These are phyloP conservation scores for Rhyacophila brunnea DNA, from an alignment of 1,140 invertebrate species.

Conservation along the genomic window DNA sequence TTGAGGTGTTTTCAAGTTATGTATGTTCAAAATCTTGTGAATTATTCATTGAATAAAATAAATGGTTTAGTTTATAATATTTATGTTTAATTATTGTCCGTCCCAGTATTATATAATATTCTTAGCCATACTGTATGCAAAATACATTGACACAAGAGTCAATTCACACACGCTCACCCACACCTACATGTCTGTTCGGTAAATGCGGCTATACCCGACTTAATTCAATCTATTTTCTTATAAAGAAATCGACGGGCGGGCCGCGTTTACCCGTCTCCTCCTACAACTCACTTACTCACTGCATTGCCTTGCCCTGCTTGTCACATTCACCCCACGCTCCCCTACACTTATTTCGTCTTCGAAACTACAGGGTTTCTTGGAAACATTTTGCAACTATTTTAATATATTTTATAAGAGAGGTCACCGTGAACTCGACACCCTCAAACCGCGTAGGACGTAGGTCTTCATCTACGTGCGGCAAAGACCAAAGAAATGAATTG, in stretches of 20 bases:
- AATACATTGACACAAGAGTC: not conserved
- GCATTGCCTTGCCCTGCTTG: slow-evolving; percentile 15
- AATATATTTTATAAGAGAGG: too few relatives aligned
- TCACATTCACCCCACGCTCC: not conserved
- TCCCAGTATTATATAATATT: not conserved
- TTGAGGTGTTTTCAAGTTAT: too few relatives aligned
- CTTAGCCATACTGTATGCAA: not conserved
- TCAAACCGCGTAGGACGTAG: too few relatives aligned
- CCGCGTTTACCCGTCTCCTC: slow-evolving; percentile 12
- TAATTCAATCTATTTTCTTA: slow-evolving; percentile 38
- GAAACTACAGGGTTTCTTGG: not conserved
- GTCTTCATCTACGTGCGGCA: too few relatives aligned
- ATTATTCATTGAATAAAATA: too few relatives aligned
- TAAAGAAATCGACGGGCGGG: slow-evolving; percentile 35
- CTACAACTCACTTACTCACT: slow-evolving; percentile 29
- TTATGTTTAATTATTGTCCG: too few relatives aligned
- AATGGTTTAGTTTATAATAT: too few relatives aligned
- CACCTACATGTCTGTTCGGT: slow-evolving; percentile 8
- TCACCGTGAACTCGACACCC: too few relatives aligned
- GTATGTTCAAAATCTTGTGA: too few relatives aligned
- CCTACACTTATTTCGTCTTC: slow-evolving; percentile 2
- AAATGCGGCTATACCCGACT: slow-evolving; percentile 35
- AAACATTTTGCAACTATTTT: not conserved
- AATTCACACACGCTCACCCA: too few relatives aligned
- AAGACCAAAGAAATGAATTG: too few relatives aligned